Conservation (phyloP, 2,888 invertebrate genomes). For the Lissonota sp. region DNA sequence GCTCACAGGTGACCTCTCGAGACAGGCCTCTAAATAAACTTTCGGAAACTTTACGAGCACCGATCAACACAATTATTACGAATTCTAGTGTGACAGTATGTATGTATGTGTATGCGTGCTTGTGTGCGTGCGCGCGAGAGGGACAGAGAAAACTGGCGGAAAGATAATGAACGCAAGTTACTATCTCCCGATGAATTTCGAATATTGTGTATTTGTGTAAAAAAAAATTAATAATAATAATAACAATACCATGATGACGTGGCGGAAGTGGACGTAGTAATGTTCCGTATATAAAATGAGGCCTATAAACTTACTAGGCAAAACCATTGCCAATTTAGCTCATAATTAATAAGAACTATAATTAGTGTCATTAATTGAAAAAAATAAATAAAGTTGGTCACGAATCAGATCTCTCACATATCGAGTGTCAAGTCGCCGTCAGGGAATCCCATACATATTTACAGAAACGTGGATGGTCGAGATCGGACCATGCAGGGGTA, state of each 20-base stretch:
- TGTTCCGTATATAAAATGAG: slow-evolving; percentile 79
- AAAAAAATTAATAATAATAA: slow-evolving; percentile 58
- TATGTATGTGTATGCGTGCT: slow-evolving; percentile 23
- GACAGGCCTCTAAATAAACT: slow-evolving; percentile 77
- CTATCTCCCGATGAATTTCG: slow-evolving; percentile 41
- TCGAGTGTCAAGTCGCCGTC: too few relatives aligned
- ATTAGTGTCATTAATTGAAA: slow-evolving; percentile 71
- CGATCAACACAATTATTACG: slow-evolving; percentile 70
- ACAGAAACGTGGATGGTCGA: neutral
- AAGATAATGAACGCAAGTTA: slow-evolving; percentile 34
- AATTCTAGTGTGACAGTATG: slow-evolving; percentile 64
- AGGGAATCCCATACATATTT: neutral
- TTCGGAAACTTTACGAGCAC: slow-evolving; percentile 68
- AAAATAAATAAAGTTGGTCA: slow-evolving; percentile 19
- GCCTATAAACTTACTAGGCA: slow-evolving; percentile 83
- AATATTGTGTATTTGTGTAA: slow-evolving; percentile 61
- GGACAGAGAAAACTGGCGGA: slow-evolving; percentile 35
- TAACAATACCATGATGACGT: slow-evolving; percentile 55
- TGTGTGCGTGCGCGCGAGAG: slow-evolving; percentile 30
- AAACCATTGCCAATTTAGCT: slow-evolving; percentile 80
- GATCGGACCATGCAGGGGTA: neutral
- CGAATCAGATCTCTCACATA: too few relatives aligned
- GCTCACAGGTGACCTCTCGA: slow-evolving; percentile 85
- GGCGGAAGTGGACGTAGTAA: slow-evolving; percentile 58
- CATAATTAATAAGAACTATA: slow-evolving; percentile 70